phyloP scores from a whole-genome alignment of 2,113 vertebrate genomes.

The Murina feae region DNA sequence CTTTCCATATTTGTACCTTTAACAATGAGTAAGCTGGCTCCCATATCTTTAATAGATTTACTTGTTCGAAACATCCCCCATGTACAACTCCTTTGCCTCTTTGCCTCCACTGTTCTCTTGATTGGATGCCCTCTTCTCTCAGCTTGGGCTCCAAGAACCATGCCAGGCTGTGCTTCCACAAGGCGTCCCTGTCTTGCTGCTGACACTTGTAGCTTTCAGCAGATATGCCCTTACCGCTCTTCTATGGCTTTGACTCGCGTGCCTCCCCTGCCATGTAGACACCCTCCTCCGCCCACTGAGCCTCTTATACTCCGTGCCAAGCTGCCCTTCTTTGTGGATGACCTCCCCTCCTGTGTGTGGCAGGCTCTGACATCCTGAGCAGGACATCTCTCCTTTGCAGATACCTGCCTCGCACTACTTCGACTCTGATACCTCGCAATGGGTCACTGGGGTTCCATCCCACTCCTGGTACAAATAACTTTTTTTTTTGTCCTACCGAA shows the following conservation, averaged over 20 bases:
- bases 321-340: neutral
- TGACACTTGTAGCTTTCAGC: neutral
- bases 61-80: neutral
- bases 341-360: neutral
- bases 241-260: neutral
- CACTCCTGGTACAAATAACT: neutral
- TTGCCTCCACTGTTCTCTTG: neutral
- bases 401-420: neutral
- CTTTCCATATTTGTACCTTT: neutral
- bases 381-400: neutral
- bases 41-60: neutral
- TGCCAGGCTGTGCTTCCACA: neutral
- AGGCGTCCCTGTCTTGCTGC: no score
- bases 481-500: neutral
- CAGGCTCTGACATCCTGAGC: neutral
- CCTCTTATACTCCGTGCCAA: neutral
- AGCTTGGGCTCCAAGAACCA: neutral
- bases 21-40: neutral
- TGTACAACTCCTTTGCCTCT: neutral
- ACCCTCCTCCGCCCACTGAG: neutral
- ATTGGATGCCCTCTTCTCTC: neutral
- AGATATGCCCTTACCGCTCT: neutral
- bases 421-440: neutral
- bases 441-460: neutral
- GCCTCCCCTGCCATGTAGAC: neutral